Percentiles rank a stretch among this genome's conserved stretches.
phyloP scores from a whole-genome alignment of 2,113 vertebrate species.

The Columba janthina region DNA sequence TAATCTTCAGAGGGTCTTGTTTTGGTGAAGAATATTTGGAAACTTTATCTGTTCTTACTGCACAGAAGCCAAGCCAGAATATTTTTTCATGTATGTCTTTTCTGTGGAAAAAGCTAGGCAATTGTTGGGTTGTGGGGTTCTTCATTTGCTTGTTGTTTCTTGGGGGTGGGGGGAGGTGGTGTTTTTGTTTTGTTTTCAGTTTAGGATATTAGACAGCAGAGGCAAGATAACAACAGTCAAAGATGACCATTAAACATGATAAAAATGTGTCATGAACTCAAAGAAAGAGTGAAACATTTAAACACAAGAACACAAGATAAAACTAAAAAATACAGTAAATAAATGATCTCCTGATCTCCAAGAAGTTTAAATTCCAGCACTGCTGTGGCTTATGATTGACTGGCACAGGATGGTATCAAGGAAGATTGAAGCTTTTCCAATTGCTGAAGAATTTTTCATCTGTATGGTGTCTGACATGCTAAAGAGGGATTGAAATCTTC shows the following conservation, averaged over 20 bases:
- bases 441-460: neutral
- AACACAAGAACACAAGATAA: neutral
- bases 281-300: neutral
- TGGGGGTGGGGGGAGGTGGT: too few relatives aligned
- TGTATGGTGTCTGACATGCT: neutral
- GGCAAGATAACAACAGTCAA: neutral
- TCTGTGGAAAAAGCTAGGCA: too few relatives aligned
- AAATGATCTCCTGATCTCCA: neutral
- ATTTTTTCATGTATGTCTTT: too few relatives aligned
- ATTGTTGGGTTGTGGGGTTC: too few relatives aligned
- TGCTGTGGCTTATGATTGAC: neutral
- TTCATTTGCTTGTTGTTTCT: neutral
- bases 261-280: neutral
- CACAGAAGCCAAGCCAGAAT: too few relatives aligned
- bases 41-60: too few relatives aligned
- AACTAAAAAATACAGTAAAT: neutral
- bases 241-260: neutral
- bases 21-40: too few relatives aligned
- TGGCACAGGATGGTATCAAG: neutral
- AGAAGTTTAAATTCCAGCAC: neutral
- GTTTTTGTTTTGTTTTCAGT: neutral
- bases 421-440: neutral
- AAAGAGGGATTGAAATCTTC: neutral
- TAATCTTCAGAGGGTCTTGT: too few relatives aligned
- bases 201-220: neutral